These are phyloP conservation scores for Chaenocephalus aceratus DNA, from an alignment of 2,113 vertebrate species.

Conservation along the genomic window DNA sequence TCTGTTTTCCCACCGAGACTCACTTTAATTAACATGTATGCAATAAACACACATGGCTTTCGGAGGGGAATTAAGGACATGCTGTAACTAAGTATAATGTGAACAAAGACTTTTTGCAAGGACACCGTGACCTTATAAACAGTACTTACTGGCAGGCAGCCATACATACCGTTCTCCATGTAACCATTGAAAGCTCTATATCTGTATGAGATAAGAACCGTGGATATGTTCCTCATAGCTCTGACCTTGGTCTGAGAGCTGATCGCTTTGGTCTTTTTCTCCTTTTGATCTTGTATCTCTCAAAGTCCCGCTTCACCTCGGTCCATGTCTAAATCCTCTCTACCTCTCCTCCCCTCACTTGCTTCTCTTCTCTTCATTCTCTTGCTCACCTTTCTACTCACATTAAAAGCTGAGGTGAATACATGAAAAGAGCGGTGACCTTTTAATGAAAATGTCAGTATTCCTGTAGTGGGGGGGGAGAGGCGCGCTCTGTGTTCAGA, in stretches of 20 bases:
- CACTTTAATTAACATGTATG: constrained; percentile 11
- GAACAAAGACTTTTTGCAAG: constrained; percentile 35
- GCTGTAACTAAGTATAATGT: background rate
- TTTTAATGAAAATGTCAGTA: constrained; percentile 90
- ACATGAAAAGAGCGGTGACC: constrained; percentile 90
- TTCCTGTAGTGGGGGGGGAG: constrained; percentile 70
- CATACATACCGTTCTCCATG: constrained; percentile 38
- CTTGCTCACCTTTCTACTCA: constrained; percentile 85
- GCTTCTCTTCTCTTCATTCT: constrained; percentile 71
- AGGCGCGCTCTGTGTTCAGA: constrained; percentile 60
- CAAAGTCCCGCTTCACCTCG: constrained; percentile 56
- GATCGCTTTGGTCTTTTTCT: constrained; percentile 74
- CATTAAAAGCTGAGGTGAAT: constrained; percentile 89
- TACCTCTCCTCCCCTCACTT: constrained; percentile 73
- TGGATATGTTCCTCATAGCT: constrained; percentile 52
- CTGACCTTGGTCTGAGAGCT: constrained; percentile 69
- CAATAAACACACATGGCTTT: background rate
- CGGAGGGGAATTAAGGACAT: background rate
- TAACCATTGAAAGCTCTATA: constrained; percentile 57
- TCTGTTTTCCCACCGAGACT: background rate
- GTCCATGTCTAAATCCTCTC: constrained; percentile 56
- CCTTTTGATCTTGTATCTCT: constrained; percentile 78
- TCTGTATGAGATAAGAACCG: constrained; percentile 65
- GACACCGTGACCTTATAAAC: constrained; percentile 24
- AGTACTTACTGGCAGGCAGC: constrained; percentile 10